phyloP scores from a whole-genome alignment of 2,888 invertebrate genomes.

The Catocala nupta region DNA sequence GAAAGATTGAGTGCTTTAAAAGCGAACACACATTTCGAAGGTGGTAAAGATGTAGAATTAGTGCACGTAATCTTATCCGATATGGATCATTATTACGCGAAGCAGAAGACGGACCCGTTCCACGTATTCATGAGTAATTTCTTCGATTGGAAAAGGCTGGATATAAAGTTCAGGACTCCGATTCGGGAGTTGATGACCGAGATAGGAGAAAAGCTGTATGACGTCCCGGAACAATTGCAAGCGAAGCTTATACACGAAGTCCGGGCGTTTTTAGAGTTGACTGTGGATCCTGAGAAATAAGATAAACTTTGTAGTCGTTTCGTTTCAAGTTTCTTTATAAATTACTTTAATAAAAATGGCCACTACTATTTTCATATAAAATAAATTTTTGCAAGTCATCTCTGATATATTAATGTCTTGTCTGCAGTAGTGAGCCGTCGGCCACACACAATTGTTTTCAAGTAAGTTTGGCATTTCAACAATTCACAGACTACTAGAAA shows the following conservation, averaged over 20 bases:
- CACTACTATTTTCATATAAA: too few species aligned
- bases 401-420: too few species aligned
- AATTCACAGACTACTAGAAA: too few species aligned
- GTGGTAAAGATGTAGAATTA: conserved; percentile 63
- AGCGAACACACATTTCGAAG: conserved; percentile 33
- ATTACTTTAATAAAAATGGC: too few species aligned
- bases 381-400: too few species aligned
- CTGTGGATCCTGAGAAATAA: conserved; percentile 63
- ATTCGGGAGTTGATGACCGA: conserved; percentile 57
- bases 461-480: too few species aligned
- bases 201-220: conserved; percentile 50
- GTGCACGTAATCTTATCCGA: conserved; percentile 72
- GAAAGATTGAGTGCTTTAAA: conserved; percentile 53
- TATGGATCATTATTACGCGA: conserved; percentile 69
- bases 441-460: too few species aligned
- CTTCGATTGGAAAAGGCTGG: conserved; percentile 54
- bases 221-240: conserved; percentile 54
- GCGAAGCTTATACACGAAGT: conserved; percentile 67
- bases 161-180: conserved; percentile 43
- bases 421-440: too few species aligned
- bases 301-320: not conserved
- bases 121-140: conserved; percentile 59
- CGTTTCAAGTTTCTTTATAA: too few species aligned
- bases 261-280: conserved; percentile 69
- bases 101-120: conserved; percentile 59